Evolutionary conservation across 2,888 invertebrate species (phyloP).

Genomic region (Dimorphilus gyrociliatus): DNA sequence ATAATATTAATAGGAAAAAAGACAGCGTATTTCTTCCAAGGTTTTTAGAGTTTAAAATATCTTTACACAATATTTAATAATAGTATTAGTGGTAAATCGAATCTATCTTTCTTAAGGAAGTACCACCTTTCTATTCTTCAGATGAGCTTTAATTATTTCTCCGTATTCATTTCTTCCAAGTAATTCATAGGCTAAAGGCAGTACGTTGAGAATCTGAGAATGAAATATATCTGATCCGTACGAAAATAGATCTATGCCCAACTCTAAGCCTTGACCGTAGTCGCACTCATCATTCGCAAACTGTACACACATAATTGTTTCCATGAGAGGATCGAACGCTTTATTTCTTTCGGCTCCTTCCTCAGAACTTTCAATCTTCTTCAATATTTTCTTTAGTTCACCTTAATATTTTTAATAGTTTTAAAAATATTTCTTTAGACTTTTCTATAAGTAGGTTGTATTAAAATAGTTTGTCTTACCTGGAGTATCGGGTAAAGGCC

Average conservation of each 20-base stretch:
- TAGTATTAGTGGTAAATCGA: too few species aligned
- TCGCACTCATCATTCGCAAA: constrained; percentile 88
- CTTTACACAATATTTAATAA: too few species aligned
- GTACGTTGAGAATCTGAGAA: constrained; percentile 46
- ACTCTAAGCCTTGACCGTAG: constrained; percentile 76
- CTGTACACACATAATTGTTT: constrained; percentile 61
- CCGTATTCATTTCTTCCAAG: constrained; percentile 55
- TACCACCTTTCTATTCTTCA: constrained; percentile 53
- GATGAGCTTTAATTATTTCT: constrained; percentile 56
- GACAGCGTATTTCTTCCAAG: too few species aligned
- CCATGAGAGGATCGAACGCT: constrained; percentile 54
- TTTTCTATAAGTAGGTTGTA: not conserved
- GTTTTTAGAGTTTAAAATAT: too few species aligned
- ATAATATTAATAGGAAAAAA: too few species aligned
- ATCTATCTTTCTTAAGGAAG: too few species aligned
- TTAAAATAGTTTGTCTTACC: constrained; percentile 16
- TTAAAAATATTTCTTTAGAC: not conserved
- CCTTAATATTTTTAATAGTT: constrained; percentile 35
- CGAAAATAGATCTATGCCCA: constrained; percentile 67
- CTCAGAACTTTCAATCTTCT: constrained; percentile 42
- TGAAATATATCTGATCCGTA: constrained; percentile 53
- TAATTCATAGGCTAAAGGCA: constrained; percentile 59
- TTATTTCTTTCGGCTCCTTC: constrained; percentile 46
- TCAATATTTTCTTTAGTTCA: constrained; percentile 52
- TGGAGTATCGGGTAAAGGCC: constrained; percentile 49